Base-by-base conservation (phyloP, 2,797 vertebrate species). In the Neosilurus mollespiculum region DNA sequence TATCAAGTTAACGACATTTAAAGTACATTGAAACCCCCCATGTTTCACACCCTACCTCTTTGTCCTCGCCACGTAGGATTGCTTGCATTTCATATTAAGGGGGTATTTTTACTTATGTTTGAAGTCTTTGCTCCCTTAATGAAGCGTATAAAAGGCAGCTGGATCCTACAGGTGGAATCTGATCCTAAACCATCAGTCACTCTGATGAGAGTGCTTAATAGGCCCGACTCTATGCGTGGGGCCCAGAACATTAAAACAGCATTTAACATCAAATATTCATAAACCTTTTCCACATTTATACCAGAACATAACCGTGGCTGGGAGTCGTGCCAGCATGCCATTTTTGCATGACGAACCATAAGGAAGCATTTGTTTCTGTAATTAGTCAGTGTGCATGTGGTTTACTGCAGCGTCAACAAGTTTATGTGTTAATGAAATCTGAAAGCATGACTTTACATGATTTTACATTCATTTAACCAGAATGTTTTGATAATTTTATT, bases 211-310 rank as follows among this genome's bases (percentile, higher is more conserved):
- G 49, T 22, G 1, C 22, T 53, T 71, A 71, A 71, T 53, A 9
- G 6, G 66, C 4, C 2, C 11, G 5, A 15, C 43, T 56, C 24
- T n/a, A 30, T 30, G 30, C 26, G 30, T 10, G 2, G 26, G 18
- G 6, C 24, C 22, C 66, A 4, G 22, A 59, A 12, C 24, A 20
- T 81, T 49, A 24, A 49, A 81, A 9, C 79, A 26, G 54, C 37
- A 3, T 24, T 59, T 49, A 12, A 34, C 49, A 80, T 67, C 5
- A 67, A 80, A 54, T 66, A 62, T 78, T 78, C 65, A 75, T 71
- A 16, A 22, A 53, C 64, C 82, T 62, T 15, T 70, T 78, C 53
- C 65, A 30, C 16, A 30, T 70, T 37, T 62, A 70, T 64, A 30
- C 30, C 11, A 14, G 81, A 59, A 56, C 10, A 14, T 8, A 1